Base-by-base conservation (phyloP, 2,888 invertebrate genomes). In the Cyaniris semiargus region DNA sequence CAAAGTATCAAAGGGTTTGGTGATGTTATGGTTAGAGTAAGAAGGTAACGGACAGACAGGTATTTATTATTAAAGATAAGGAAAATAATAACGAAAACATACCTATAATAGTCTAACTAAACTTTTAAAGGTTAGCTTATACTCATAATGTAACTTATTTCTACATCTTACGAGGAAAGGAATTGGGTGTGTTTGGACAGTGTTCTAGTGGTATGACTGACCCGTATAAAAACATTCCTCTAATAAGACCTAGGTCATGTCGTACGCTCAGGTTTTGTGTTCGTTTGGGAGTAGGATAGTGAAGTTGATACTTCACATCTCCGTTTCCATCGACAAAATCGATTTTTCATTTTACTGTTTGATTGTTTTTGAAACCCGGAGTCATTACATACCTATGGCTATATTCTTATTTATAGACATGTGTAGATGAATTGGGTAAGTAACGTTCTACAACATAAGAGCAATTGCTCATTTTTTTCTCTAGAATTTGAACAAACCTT, bases 221-320 rank as follows among this genome's bases (percentile, higher is more conserved):
- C 66, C 66, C 18, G 27, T 31, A 66, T 31, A 66, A 18, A 66
- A 66, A 66, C 66, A 66, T 66, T 31, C 15, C 1, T 66, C 27
- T 15, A 66, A 66, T 31, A 7, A 66, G 66, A 66, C 27, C 66
- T 66, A 66, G 27, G 66, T 66, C 15, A 66, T 21, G 27, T 66
- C 15, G 6, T 13, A 27, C 27, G 66, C 27, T 31, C 66, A 66
- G 27, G 66, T 66, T 66, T 18, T 23, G 23, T 60, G 60, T 58
- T 58, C 58, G 58, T 58, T 58, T 60, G 60, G 23, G 23, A 60
- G 66, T 27, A 66, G 27, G 66, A 66, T 23, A 15, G 60, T 23
- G 60, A 10, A 66, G 27, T 66, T 66, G 66, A 66, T 66, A 66
- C 66, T 66, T 66, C 66, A 66, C 23, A 60, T 60, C 66, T 27